Percentiles rank a stretch among this genome's conserved stretches.
Evolutionary conservation across 2,113 vertebrate species (phyloP).

Genomic region (Eleginops maclovinus): DNA sequence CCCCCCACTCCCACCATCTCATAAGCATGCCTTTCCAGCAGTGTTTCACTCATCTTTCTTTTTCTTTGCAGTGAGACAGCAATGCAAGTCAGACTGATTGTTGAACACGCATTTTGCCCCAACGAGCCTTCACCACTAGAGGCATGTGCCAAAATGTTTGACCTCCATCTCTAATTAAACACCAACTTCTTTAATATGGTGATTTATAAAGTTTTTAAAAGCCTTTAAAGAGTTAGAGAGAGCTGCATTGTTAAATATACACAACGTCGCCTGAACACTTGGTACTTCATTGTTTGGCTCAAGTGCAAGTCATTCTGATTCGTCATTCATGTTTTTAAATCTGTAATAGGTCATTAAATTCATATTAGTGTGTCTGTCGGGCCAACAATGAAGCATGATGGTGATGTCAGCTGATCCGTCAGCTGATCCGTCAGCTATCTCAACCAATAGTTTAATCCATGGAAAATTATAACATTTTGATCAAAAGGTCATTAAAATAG

Average conservation of each 20-base stretch:
- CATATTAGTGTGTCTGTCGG: not conserved
- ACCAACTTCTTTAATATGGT: not conserved
- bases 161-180: not conserved
- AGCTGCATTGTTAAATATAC: not conserved
- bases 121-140: not conserved
- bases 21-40: not conserved
- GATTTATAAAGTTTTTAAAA: not conserved
- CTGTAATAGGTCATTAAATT: not conserved
- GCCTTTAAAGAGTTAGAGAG: not conserved
- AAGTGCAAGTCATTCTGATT: not conserved
- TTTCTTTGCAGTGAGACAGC: not conserved
- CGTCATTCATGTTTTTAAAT: not conserved
- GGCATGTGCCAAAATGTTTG: slow-evolving; percentile 17
- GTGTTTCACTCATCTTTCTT: slow-evolving; percentile 1
- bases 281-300: not conserved
- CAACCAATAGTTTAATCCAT: not conserved
- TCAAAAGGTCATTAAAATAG: not conserved
- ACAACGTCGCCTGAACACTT: not conserved
- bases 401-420: not conserved
- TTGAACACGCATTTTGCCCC: not conserved
- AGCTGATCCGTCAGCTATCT: no score
- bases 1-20: not conserved
- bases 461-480: not conserved
- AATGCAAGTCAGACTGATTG: slow-evolving; percentile 7
- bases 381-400: not conserved